Conservation (phyloP, 2,888 invertebrate species). For the Synanthedon myopaeformis region DNA sequence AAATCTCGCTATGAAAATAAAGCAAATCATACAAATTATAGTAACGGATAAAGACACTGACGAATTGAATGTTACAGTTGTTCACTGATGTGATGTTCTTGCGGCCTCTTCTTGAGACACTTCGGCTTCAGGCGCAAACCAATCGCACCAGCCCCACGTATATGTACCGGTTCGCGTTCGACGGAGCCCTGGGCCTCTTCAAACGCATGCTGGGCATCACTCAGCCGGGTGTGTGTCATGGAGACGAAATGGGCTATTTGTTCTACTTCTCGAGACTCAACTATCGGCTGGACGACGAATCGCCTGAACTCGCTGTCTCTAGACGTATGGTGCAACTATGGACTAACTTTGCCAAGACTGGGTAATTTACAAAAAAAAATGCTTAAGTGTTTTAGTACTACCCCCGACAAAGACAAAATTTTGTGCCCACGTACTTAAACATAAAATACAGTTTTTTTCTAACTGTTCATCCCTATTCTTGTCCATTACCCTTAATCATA, state of each 20-base stretch:
- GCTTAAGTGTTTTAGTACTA: neutral
- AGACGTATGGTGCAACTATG: slow-evolving; percentile 73
- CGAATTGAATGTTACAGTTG: slow-evolving; percentile 37
- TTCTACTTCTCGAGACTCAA: slow-evolving; percentile 75
- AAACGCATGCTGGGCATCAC: slow-evolving; percentile 73
- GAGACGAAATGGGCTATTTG: slow-evolving; percentile 74
- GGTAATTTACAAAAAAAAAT: slow-evolving; percentile 40
- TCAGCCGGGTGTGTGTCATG: slow-evolving; percentile 72
- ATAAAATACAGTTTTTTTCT: neutral
- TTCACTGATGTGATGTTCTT: slow-evolving; percentile 75
- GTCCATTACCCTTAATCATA: too few relatives aligned
- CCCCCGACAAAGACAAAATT: too few relatives aligned
- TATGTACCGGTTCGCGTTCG: slow-evolving; percentile 72
- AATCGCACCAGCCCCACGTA: slow-evolving; percentile 67
- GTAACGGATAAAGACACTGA: too few relatives aligned
- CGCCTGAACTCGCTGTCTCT: slow-evolving; percentile 69
- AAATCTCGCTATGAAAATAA: too few relatives aligned
- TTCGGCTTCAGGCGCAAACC: slow-evolving; percentile 45
- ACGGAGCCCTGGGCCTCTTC: slow-evolving; percentile 73
- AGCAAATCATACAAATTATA: too few relatives aligned
- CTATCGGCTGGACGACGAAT: slow-evolving; percentile 69
- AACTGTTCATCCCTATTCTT: too few relatives aligned
- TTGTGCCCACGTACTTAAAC: neutral
- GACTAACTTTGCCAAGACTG: slow-evolving; percentile 75
- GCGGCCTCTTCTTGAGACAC: slow-evolving; percentile 66